Base-by-base conservation (phyloP, 2,113 vertebrate species). In the Nettapus auritus region DNA sequence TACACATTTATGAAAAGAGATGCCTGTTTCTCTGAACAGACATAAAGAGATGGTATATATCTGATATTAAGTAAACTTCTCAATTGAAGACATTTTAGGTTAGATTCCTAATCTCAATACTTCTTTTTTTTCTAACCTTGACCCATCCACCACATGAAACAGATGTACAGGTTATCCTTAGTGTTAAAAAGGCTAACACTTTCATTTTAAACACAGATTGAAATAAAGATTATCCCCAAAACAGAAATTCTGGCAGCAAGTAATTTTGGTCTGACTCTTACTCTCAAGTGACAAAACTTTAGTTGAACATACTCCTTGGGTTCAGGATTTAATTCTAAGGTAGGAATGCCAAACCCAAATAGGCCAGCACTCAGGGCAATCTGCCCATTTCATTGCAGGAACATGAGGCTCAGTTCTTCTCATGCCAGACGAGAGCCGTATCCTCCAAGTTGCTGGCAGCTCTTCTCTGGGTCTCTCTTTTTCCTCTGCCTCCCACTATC, bases 271-370 rank as follows among this genome's bases (percentile, higher is more conserved):
- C 29, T 84, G 16, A 38, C 21, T 86, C 7, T 91, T 80, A 86
- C 38, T 68, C 48, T 78, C 57, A 88, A 93, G 53, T 76, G 44
- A 82, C 29, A 89, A 81, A 93, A 66, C 12, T 66, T 92, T 55
- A 66, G 29, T 71, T 64, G 86, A 93, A 92, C 20, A 48, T 59
- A 53, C 13, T 57, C 84, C 42, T 82, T 17, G 3, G 34, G 34
- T 87, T 92, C 70, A 66, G 50, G n/a, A 76, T 69, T 91, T 80
- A 79, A 89, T 89, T 87, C 90, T 92, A 91, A 89, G 40, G 31
- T 46, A 89, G 34, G 40, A 26, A 79, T 82, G 86, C 81, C 82
- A 97, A 91, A 85, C 36, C 8, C 26, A 73, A 74, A 55, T 44
- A 89, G 48, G 18, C 66, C 48, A 84, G 34, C 26, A 75, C 7